phyloP scores from a whole-genome alignment of 2,113 vertebrate genomes.

The Passerina amoena region DNA sequence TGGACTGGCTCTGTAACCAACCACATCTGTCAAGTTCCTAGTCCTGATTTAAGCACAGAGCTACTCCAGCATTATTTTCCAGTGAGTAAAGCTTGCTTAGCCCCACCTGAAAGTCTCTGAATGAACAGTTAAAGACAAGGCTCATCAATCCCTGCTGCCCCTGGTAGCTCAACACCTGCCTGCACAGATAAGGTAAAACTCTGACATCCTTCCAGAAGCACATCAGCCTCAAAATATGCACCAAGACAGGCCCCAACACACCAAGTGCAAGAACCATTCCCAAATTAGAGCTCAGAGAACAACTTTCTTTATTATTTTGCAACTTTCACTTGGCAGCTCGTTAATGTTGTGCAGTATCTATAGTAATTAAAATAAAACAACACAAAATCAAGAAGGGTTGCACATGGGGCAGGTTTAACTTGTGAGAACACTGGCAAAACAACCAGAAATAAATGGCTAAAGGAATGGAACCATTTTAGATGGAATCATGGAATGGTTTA shows the following conservation, averaged over 20 bases:
- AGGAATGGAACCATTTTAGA: background rate
- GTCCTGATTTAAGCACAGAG: background rate
- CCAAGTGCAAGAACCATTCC: background rate
- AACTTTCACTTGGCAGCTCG: background rate
- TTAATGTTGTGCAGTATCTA: background rate
- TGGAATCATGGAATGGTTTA: background rate
- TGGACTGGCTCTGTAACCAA: background rate
- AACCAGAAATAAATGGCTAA: background rate
- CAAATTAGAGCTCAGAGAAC: slow-evolving; percentile 41
- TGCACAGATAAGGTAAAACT: background rate
- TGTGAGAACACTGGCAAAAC: background rate
- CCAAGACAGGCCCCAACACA: background rate
- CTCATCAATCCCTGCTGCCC: background rate
- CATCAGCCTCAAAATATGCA: background rate
- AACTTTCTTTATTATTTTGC: background rate
- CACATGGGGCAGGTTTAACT: background rate
- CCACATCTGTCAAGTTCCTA: background rate
- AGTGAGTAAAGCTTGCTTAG: background rate
- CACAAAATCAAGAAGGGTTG: background rate
- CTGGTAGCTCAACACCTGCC: background rate
- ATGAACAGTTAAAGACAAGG: background rate
- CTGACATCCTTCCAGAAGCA: background rate
- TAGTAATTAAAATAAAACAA: background rate
- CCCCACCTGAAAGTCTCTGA: background rate
- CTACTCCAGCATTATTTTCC: background rate